A percentile compares a stretch with the other conserved stretches of the same genome.
Evolutionary conservation across 2,797 vertebrate species (phyloP).

Genomic region (Argentina silus): DNA sequence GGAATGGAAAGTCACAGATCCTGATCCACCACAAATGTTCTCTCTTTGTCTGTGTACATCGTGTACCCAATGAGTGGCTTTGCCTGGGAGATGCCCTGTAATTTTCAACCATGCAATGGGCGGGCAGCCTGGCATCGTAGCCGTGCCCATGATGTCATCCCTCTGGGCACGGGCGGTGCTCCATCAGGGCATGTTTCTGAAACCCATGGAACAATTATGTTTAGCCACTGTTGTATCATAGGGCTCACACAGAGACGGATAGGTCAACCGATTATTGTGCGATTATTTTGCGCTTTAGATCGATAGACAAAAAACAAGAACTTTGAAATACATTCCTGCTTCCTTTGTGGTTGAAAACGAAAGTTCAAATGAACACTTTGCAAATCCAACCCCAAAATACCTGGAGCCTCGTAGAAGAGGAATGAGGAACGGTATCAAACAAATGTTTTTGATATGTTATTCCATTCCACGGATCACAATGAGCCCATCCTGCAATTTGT

Average conservation of each 20-base stretch:
- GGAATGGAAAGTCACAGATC: not conserved
- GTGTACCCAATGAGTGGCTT: constrained; percentile 9
- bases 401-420: too few species aligned
- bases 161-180: constrained; percentile 6
- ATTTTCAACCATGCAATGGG: constrained; percentile 38
- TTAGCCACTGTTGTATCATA: constrained; percentile 24
- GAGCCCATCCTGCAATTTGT: too few species aligned
- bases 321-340: too few species aligned
- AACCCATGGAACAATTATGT: constrained; percentile 12
- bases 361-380: too few species aligned
- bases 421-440: too few species aligned
- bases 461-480: too few species aligned
- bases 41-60: constrained; percentile 43
- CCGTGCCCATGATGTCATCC: constrained; percentile 47
- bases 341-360: too few species aligned
- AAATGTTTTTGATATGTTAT: too few species aligned
- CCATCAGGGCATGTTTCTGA: not conserved
- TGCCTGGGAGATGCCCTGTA: constrained; percentile 46
- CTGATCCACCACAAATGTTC: constrained; percentile 4
- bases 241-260: constrained; percentile 11
- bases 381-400: too few species aligned
- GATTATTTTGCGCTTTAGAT: too few species aligned
- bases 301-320: too few species aligned
- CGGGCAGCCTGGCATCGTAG: constrained; percentile 25
- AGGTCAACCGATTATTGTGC: too few species aligned